Percentiles rank a stretch among this genome's conserved stretches.
Conservation (phyloP, 1,140 invertebrate genomes). For the Orius insidiosus region DNA sequence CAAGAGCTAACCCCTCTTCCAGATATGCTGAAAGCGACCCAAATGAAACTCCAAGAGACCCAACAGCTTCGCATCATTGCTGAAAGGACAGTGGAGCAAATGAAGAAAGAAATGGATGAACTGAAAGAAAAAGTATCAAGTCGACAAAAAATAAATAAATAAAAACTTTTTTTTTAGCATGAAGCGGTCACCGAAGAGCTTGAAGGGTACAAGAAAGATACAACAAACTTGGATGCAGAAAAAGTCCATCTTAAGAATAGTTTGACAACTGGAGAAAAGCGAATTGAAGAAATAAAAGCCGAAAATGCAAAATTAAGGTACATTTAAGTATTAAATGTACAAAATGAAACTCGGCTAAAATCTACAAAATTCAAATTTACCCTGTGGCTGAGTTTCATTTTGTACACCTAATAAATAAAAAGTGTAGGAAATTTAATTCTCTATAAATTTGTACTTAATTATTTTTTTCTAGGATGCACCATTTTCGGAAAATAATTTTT, state of each 20-base stretch:
- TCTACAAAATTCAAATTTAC: no score
- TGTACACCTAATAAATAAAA: no score
- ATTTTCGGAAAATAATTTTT: no score
- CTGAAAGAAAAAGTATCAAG: slow-evolving; percentile 17
- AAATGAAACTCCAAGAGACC: slow-evolving; percentile 47
- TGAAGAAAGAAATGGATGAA: slow-evolving; percentile 33
- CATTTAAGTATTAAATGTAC: slow-evolving; percentile 1
- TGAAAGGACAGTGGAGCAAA: slow-evolving; percentile 40
- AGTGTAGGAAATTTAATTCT: no score
- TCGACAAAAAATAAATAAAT: no score
- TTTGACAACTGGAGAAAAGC: slow-evolving; percentile 23
- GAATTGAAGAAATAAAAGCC: slow-evolving; percentile 27
- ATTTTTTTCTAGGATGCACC: no score
- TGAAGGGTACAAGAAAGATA: slow-evolving; percentile 23
- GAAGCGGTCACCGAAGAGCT: slow-evolving; percentile 11
- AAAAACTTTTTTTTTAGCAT: slow-evolving; percentile 15
- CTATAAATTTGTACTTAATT: no score
- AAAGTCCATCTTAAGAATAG: slow-evolving; percentile 16
- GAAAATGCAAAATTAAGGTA: slow-evolving; percentile 17
- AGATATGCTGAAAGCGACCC: slow-evolving; percentile 51
- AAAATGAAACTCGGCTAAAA: no score
- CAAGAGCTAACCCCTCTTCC: slow-evolving; percentile 52
- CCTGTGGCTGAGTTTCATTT: no score
- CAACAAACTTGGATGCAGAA: slow-evolving; percentile 25
- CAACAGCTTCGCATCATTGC: slow-evolving; percentile 43